A percentile compares a stretch with the other conserved stretches of the same genome.
These are phyloP conservation scores for Andrena minutula DNA, from an alignment of 2,888 invertebrate species.

Conservation along the genomic window DNA sequence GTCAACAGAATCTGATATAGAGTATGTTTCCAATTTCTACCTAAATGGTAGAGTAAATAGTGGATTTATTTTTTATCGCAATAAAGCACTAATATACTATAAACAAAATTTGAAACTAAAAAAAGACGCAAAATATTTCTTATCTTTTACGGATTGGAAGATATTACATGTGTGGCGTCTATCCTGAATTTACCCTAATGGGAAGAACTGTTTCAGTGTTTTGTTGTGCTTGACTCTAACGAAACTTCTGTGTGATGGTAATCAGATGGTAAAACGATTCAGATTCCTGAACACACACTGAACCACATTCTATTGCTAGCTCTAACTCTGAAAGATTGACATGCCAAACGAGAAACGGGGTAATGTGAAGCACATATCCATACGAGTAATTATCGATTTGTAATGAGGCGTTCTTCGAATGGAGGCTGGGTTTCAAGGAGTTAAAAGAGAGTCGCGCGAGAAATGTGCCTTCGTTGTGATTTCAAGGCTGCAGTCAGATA, in stretches of 20 bases:
- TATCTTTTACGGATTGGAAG: too few relatives aligned
- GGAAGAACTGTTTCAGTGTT: too few relatives aligned
- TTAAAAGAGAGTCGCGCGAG: background rate
- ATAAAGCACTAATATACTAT: too few relatives aligned
- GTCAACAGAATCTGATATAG: too few relatives aligned
- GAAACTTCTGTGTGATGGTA: background rate
- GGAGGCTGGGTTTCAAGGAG: constrained; percentile 5
- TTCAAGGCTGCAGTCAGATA: background rate
- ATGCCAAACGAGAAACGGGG: constrained; percentile 14
- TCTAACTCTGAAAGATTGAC: constrained; percentile 11
- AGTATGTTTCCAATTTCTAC: too few relatives aligned
- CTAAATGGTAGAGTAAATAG: too few relatives aligned
- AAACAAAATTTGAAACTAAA: too few relatives aligned
- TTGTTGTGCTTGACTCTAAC: background rate
- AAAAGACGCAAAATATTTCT: too few relatives aligned
- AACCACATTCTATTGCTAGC: constrained; percentile 21
- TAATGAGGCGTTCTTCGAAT: constrained; percentile 31
- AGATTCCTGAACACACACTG: background rate
- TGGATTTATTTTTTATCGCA: too few relatives aligned
- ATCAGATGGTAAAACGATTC: background rate
- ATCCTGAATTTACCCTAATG: too few relatives aligned
- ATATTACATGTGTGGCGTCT: too few relatives aligned
- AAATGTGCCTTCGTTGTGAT: constrained; percentile 2
- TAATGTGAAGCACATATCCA: constrained; percentile 11
- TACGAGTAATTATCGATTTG: constrained; percentile 10